Evolutionary conservation across 2,113 vertebrate genomes (phyloP).

Genomic region (Phasianus colchicus): DNA sequence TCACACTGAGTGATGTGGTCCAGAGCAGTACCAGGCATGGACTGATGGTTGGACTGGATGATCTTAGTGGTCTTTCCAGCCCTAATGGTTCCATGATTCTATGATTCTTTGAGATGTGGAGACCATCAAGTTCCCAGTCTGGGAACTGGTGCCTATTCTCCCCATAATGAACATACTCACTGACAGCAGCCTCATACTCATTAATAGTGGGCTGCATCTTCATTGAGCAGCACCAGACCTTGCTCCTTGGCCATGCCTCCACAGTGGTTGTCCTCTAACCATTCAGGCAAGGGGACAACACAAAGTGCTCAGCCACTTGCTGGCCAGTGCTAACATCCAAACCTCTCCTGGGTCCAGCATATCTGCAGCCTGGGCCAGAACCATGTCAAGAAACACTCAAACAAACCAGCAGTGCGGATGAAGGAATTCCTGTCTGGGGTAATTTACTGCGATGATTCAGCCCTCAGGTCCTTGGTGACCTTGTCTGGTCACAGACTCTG

Average conservation of each 20-base stretch:
- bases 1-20: too few relatives aligned
- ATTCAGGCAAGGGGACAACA: neutral
- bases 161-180: accelerated
- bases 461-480: neutral
- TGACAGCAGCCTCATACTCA: neutral
- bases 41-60: too few relatives aligned
- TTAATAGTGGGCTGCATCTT: neutral
- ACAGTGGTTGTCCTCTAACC: neutral
- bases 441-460: constrained; percentile 20
- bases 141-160: neutral
- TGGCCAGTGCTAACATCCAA: accelerated
- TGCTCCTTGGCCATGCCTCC: accelerated
- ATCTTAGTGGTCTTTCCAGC: too few relatives aligned
- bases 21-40: too few relatives aligned
- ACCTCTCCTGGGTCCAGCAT: neutral
- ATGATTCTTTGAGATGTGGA: too few relatives aligned
- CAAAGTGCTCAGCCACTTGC: neutral
- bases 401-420: neutral
- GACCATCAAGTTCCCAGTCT: too few relatives aligned
- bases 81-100: too few relatives aligned
- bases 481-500: neutral
- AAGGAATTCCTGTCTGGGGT: constrained; percentile 43
- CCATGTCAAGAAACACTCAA: neutral
- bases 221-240: neutral
- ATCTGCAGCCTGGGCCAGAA: neutral